Evolutionary conservation across 2,888 invertebrate species (phyloP).

Genomic region (Euproctis similis): DNA sequence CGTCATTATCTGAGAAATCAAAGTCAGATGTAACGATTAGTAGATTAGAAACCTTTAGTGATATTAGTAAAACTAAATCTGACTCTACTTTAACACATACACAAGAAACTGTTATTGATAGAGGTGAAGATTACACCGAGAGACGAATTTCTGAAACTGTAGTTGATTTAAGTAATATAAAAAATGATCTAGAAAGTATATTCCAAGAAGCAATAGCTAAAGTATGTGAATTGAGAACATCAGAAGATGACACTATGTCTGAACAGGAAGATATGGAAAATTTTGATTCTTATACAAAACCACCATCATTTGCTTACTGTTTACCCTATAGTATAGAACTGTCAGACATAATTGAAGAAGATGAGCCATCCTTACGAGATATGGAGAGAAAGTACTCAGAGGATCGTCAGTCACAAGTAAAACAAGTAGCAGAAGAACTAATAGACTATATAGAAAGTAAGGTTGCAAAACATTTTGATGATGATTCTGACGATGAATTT

Average conservation of each 20-base stretch:
- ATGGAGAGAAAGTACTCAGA: slow-evolving; percentile 34
- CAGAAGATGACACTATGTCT: slow-evolving; percentile 54
- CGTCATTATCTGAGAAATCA: slow-evolving; percentile 61
- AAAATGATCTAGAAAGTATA: slow-evolving; percentile 58
- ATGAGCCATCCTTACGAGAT: slow-evolving; percentile 54
- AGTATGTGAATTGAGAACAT: slow-evolving; percentile 37
- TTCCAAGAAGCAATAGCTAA: slow-evolving; percentile 49
- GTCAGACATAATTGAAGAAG: slow-evolving; percentile 66
- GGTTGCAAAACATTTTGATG: slow-evolving; percentile 41
- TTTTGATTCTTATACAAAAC: slow-evolving; percentile 59
- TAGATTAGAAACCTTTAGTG: slow-evolving; percentile 59
- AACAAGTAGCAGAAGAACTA: slow-evolving; percentile 47
- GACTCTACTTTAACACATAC: slow-evolving; percentile 66
- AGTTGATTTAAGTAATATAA: slow-evolving; percentile 55
- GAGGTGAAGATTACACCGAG: slow-evolving; percentile 31
- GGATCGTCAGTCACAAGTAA: slow-evolving; percentile 38
- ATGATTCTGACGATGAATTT: slow-evolving; percentile 49
- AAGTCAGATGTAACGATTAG: slow-evolving; percentile 68
- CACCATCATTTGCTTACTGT: slow-evolving; percentile 41
- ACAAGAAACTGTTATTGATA: slow-evolving; percentile 64
- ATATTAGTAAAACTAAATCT: slow-evolving; percentile 67
- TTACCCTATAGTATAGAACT: slow-evolving; percentile 58
- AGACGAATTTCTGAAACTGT: slow-evolving; percentile 62
- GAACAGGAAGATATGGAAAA: slow-evolving; percentile 63
- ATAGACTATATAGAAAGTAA: slow-evolving; percentile 51